Evolutionary conservation across 2,113 vertebrate species (phyloP), one percentile per base, ranked within the genome.

Genomic region (Machaerirhynchus nigripectus): DNA sequence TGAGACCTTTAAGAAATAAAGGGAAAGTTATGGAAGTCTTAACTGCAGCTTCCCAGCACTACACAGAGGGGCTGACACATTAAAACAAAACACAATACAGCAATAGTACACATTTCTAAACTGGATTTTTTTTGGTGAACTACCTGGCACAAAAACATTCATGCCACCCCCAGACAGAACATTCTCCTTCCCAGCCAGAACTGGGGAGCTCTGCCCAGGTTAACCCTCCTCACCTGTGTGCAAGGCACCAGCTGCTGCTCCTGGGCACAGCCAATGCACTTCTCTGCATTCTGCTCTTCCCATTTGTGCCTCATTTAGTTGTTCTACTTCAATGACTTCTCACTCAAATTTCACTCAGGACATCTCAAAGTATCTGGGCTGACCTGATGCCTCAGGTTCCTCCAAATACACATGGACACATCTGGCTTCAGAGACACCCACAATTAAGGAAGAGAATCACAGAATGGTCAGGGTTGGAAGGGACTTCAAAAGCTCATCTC

Each of bases 321-420:
- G 22, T 42, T 42, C 44, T 37, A 2, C 42, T 15, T 4, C 17
- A n/a, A 6, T 23, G 42, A 65, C 17, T 79, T n/a, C 75, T 82
- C 40, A 39, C 35, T 11, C 63, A 40, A 15, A 40, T 47, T 82
- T 60, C 39, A 39, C 18, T 12, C 21, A 30, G 18, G 44, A 30
- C 35, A 52, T 47, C 61, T 69, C 35, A 14, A 64, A 56, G 40
- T 11, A 30, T 24, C 37, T 22, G 55, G 37, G 10, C 52, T 40
- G 20, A 47, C 30, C 35, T 15, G 33, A 14, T 31, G 35, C 44
- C 44, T 42, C 35, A 1, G 1, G 0, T 8, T 76, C 30, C 33
- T 93, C 35, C 80, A 55, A 14, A 71, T 5, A 28, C 11, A 22
- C 1, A 6, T 0, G 3, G 57, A 37, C 10, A 7, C 2, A 8